These are phyloP conservation scores for Aplocera efformata DNA, from an alignment of 2,888 invertebrate genomes.

Conservation along the genomic window DNA sequence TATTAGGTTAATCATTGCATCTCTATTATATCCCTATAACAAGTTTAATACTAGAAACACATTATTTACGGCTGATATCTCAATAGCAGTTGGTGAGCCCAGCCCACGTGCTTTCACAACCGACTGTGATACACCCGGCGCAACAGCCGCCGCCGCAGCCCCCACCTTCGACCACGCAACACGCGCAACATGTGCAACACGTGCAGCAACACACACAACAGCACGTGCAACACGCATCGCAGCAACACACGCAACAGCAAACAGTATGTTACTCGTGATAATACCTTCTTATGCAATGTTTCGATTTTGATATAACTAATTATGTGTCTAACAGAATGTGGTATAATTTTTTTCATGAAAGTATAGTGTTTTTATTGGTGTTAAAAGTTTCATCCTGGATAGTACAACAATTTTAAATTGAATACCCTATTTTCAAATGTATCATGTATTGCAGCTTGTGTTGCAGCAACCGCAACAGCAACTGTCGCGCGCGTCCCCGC, in stretches of 20 bases:
- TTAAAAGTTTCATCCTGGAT: no score
- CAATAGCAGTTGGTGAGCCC: constrained; percentile 64
- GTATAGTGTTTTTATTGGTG: no score
- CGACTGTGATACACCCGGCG: constrained; percentile 72
- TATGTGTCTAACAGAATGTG: no score
- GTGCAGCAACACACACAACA: constrained; percentile 51
- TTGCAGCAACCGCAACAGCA: constrained; percentile 39
- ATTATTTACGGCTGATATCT: constrained; percentile 11
- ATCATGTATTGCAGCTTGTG: constrained; percentile 18
- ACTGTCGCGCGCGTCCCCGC: constrained; percentile 28
- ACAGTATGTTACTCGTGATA: constrained; percentile 4
- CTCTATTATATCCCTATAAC: no score
- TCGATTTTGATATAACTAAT: no score
- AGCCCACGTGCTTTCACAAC: constrained; percentile 69
- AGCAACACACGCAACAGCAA: constrained; percentile 36
- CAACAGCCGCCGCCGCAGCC: constrained; percentile 75
- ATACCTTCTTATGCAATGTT: no score
- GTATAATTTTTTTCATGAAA: no score
- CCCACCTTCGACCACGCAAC: constrained; percentile 51
- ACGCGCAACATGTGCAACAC: constrained; percentile 26
- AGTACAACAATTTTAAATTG: no score
- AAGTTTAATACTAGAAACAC: no score
- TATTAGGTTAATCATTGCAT: no score
- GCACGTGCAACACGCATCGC: constrained; percentile 35
- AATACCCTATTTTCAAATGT: no score